Base-by-base conservation (phyloP, 2,888 invertebrate species). In the Plebejus argus region DNA sequence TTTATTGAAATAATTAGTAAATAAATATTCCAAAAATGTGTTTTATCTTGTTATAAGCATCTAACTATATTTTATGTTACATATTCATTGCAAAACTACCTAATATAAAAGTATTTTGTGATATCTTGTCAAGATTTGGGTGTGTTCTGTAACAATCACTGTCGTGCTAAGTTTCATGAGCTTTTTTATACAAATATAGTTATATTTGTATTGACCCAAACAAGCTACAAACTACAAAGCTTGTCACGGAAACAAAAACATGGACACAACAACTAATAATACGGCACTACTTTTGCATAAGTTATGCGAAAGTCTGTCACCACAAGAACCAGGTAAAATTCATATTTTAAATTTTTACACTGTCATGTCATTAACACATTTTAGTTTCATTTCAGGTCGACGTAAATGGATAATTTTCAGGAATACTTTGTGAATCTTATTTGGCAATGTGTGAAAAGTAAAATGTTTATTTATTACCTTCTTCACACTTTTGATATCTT, bases 241-340 rank as follows among this genome's bases (percentile, higher is more conserved):
- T n/a, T 71, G 8, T 8, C n/a, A 1, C 12, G 1, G 3, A 28
- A 33, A 74, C 18, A 53, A 74, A 74, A 53, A 79, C 80, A 91
- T 91, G 91, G 91, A 91, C 80, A 76, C 78, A 78, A 82, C 88
- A 79, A 84, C 86, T 70, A 89, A 80, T 85, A 88, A 86, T 83
- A 82, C 92, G 78, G 86, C 90, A 80, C 85, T 84, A 79, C 86
- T 91, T 79, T 87, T 94, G 81, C 90, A 89, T 81, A 93, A 93
- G 88, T 85, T 94, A 79, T 94, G 94, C 83, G 84, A 87, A 80
- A 86, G 85, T 81, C 86, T 93, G 86, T 91, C 93, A 85, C 81
- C 93, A 85, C 81, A 88, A 77, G 90, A 91, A 84, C 91, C 92
- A 90, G 94, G 93, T 91, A 83, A 76, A 76, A 66, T 81, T 81